A percentile compares a stretch with the other conserved stretches of the same genome.
These are phyloP conservation scores for Acanthosoma haemorrhoidale DNA, from an alignment of 2,888 invertebrate genomes.

Conservation along the genomic window DNA sequence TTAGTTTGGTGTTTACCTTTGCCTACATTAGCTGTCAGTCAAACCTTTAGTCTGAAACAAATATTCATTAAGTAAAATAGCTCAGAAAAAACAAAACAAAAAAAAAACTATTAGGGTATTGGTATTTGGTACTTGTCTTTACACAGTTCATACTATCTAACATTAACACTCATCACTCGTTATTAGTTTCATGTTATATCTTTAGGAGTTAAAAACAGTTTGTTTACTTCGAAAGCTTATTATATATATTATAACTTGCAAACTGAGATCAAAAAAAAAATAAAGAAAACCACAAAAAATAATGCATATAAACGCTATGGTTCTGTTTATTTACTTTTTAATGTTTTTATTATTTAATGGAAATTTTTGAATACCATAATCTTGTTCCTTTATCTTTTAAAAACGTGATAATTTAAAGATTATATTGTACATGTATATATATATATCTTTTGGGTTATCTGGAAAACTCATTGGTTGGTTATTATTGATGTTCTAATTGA, in stretches of 20 bases:
- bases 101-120: not conserved
- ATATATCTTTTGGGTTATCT: too few relatives aligned
- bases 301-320: not conserved
- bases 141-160: not conserved
- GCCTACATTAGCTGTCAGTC: not conserved
- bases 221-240: not conserved
- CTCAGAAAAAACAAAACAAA: not conserved
- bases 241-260: not conserved
- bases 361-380: not conserved
- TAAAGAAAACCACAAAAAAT: not conserved
- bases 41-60: not conserved
- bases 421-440: too few relatives aligned
- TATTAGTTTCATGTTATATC: not conserved
- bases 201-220: not conserved
- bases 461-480: too few relatives aligned
- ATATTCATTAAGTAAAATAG: not conserved
- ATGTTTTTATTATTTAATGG: constrained; percentile 5
- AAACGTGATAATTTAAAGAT: not conserved
- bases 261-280: not conserved
- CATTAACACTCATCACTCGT: not conserved
- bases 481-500: too few relatives aligned
- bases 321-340: constrained; percentile 4
- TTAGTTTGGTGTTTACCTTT: not conserved
- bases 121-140: not conserved
- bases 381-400: not conserved